Percentiles rank a stretch among this genome's conserved stretches.
phyloP scores from a whole-genome alignment of 2,888 invertebrate species.

The Ctenicera cuprea region DNA sequence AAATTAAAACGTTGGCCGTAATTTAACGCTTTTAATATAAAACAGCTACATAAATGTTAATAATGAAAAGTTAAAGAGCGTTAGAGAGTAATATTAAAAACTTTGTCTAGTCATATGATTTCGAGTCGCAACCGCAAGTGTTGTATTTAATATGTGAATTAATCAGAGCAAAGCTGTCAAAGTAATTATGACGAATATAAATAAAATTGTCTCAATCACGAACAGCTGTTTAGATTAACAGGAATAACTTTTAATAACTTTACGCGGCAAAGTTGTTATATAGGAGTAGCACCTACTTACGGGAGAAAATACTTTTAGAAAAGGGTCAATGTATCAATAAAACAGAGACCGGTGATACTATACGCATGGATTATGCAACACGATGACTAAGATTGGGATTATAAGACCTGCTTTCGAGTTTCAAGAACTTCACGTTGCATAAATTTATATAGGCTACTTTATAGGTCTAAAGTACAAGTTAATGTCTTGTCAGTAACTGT shows the following conservation, averaged over 20 bases:
- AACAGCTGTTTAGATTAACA: neutral
- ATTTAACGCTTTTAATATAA: neutral
- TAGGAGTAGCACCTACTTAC: neutral
- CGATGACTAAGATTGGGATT: constrained; percentile 14
- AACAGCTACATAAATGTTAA: neutral
- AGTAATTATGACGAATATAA: constrained; percentile 23
- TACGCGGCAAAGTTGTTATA: neutral
- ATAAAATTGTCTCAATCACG: constrained; percentile 18
- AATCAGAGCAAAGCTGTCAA: neutral
- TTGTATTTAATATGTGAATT: too few species aligned
- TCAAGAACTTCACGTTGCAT: too few species aligned
- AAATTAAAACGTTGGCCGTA: neutral
- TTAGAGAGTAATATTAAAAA: too few species aligned
- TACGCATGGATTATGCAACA: constrained; percentile 1
- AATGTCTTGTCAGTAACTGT: too few species aligned
- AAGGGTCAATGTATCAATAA: constrained; percentile 25
- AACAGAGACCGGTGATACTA: neutral
- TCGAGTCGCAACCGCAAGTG: neutral
- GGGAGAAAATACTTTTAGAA: neutral
- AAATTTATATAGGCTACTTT: neutral
- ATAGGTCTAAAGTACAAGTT: too few species aligned
- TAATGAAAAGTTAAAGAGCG: too few species aligned
- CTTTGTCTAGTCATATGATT: neutral
- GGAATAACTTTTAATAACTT: neutral
- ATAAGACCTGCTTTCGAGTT: neutral